Conservation (phyloP, 2,113 vertebrate genomes). For the Platysternon megacephalum region DNA sequence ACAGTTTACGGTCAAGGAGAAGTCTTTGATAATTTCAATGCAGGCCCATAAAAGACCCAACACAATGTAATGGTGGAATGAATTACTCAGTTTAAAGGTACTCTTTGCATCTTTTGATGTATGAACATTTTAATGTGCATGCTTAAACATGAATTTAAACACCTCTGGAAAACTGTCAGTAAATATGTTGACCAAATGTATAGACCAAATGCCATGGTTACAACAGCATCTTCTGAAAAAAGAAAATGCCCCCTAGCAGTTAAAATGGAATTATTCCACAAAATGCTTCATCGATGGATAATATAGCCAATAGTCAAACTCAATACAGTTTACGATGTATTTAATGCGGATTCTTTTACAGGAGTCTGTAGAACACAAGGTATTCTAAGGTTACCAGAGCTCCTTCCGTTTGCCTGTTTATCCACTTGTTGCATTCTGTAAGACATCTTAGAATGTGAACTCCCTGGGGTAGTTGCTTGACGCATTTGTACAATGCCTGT, state of each 20-base stretch:
- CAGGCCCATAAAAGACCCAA: neutral
- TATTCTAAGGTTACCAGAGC: neutral
- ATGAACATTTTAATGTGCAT: neutral
- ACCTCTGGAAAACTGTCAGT: neutral
- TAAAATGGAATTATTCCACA: neutral
- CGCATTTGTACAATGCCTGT: fast-evolving
- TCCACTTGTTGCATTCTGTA: neutral
- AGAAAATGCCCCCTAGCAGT: neutral
- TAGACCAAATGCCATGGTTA: neutral
- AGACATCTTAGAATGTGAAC: neutral
- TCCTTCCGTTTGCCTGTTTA: neutral
- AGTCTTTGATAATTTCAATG: neutral
- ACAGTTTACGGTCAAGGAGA: neutral
- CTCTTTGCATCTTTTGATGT: neutral
- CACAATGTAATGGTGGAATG: neutral
- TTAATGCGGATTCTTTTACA: neutral
- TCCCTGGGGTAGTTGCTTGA: neutral
- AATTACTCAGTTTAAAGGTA: neutral
- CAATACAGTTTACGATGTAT: neutral
- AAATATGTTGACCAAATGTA: neutral
- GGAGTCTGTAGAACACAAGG: neutral
- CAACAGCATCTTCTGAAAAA: neutral
- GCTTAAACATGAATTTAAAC: neutral
- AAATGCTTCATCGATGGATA: fast-evolving
- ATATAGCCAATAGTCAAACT: neutral